These are phyloP conservation scores for Stichopus horrens DNA, from an alignment of 53 echinoderm and acorn worm genomes.

Conservation along the genomic window DNA sequence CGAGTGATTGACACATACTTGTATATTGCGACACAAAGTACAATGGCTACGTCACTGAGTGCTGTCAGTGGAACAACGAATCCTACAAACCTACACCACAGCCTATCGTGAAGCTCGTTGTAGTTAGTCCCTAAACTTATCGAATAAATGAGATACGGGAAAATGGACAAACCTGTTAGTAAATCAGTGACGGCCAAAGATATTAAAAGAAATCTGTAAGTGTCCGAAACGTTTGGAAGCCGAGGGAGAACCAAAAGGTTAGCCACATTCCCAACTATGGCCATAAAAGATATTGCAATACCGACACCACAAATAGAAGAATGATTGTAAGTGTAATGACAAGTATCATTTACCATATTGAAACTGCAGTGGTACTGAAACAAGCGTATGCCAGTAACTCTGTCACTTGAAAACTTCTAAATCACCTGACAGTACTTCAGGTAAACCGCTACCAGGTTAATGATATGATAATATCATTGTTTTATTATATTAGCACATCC, in stretches of 20 bases:
- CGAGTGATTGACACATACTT: constrained; percentile 28
- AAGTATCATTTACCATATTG: neutral
- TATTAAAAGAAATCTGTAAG: constrained; percentile 4
- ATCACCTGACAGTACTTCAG: too few species aligned
- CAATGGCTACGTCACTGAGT: constrained; percentile 16
- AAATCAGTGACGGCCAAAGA: constrained; percentile 32
- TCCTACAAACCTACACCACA: constrained; percentile 26
- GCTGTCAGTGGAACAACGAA: neutral
- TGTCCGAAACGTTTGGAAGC: constrained; percentile 16
- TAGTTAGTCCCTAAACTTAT: neutral
- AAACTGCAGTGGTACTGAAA: neutral
- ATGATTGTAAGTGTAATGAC: neutral
- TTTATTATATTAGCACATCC: too few species aligned
- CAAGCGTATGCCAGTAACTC: too few species aligned
- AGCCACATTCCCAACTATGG: constrained; percentile 1
- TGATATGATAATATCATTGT: too few species aligned
- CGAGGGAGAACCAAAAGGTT: constrained; percentile 18
- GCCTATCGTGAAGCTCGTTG: neutral
- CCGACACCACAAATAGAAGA: constrained; percentile 6
- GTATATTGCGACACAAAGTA: constrained; percentile 12
- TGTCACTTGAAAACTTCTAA: too few species aligned
- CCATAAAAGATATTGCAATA: constrained; percentile 3
- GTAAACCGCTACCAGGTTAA: too few species aligned
- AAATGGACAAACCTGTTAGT: neutral
- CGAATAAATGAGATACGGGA: constrained; percentile 27